These are phyloP conservation scores for Drosophila monieri DNA, from an alignment of 2,888 invertebrate genomes.

Conservation along the genomic window DNA sequence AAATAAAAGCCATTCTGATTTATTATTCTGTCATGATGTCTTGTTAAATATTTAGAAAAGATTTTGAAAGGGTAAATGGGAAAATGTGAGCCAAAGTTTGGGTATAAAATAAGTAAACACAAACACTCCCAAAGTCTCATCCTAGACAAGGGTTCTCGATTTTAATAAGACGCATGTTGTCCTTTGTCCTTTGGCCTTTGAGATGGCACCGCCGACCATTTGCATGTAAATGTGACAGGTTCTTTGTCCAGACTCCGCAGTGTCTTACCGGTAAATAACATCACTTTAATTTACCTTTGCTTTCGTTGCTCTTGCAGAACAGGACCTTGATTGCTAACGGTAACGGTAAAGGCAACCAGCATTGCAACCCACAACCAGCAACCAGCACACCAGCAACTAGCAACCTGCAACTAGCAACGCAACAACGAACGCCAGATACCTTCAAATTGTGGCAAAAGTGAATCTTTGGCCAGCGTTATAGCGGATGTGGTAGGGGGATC, in stretches of 20 bases:
- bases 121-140: neutral
- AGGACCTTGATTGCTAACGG: slow-evolving; percentile 58
- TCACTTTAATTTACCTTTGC: slow-evolving; percentile 36
- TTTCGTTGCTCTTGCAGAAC: slow-evolving; percentile 47
- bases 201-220: slow-evolving; percentile 22
- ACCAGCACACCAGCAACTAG: slow-evolving; percentile 31
- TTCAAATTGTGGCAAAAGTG: slow-evolving; percentile 77
- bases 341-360: slow-evolving; percentile 33
- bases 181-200: slow-evolving; percentile 19
- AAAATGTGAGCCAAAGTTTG: neutral
- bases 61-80: neutral
- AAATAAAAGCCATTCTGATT: neutral
- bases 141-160: neutral
- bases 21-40: slow-evolving; percentile 2
- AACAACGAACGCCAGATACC: slow-evolving; percentile 84
- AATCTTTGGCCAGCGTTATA: slow-evolving; percentile 56
- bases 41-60: slow-evolving; percentile 3
- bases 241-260: slow-evolving; percentile 25
- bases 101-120: neutral
- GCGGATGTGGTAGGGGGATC: slow-evolving; percentile 52
- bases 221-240: slow-evolving; percentile 38
- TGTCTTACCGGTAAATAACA: slow-evolving; percentile 41
- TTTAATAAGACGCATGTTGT: slow-evolving; percentile 30
- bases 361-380: slow-evolving; percentile 18
- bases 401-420: slow-evolving; percentile 62